These are phyloP conservation scores for Drosophila ohnishii DNA, from an alignment of 1,140 invertebrate species.

Conservation along the genomic window DNA sequence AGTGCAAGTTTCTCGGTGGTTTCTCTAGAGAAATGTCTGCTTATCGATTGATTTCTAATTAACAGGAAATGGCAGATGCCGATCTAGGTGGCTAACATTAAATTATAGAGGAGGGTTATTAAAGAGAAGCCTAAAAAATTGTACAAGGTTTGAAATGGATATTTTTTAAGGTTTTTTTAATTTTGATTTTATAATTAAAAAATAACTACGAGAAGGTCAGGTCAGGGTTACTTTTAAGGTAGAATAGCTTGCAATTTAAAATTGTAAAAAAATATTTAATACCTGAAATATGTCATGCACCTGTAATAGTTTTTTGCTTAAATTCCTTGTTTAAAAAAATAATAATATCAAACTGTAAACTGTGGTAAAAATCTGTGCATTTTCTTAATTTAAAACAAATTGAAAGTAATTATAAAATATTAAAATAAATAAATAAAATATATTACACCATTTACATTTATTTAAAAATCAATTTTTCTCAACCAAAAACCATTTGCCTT, in stretches of 20 bases:
- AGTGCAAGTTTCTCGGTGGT: conserved; percentile 35
- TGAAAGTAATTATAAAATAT: not conserved
- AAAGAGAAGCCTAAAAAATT: not conserved
- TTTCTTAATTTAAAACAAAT: not conserved
- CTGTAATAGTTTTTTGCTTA: too few species aligned
- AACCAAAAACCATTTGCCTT: not conserved
- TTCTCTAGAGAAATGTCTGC: conserved; percentile 50
- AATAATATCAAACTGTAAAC: not conserved
- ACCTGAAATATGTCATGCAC: too few species aligned
- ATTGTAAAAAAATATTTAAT: too few species aligned
- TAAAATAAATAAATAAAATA: too few species aligned
- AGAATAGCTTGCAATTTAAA: too few species aligned
- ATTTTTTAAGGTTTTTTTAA: too few species aligned
- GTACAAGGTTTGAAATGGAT: not conserved
- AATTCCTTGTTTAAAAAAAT: not conserved
- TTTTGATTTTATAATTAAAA: too few species aligned
- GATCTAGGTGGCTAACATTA: conserved; percentile 18
- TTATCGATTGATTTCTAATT: conserved; percentile 73
- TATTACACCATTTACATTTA: not conserved
- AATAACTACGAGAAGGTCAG: too few species aligned
- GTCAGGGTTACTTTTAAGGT: too few species aligned
- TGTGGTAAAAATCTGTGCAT: accelerated
- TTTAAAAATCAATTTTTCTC: not conserved
- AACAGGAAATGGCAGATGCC: conserved; percentile 38
- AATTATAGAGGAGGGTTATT: not conserved